Evolutionary conservation across 2,113 vertebrate species (phyloP).

Genomic region (Seriola rivoliana): DNA sequence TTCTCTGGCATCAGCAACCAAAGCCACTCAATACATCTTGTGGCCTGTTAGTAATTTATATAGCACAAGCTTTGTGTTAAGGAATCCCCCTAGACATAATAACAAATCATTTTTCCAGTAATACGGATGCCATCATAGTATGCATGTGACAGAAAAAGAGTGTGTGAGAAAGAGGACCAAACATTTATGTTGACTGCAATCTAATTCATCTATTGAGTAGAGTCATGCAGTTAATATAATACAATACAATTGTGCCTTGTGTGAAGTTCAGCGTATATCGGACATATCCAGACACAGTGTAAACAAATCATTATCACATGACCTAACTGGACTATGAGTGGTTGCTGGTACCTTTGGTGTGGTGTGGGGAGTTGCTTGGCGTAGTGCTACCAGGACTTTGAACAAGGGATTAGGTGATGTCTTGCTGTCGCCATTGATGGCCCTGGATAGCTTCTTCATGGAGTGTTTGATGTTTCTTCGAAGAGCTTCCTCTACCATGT

Average conservation of each 20-base stretch:
- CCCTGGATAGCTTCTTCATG: conserved; percentile 87
- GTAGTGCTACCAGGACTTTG: conserved; percentile 85
- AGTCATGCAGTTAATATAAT: too few species aligned
- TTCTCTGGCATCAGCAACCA: too few species aligned
- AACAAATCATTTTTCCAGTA: background rate
- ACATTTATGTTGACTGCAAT: too few species aligned
- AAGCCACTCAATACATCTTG: too few species aligned
- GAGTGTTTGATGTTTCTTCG: conserved; percentile 87
- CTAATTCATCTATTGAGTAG: too few species aligned
- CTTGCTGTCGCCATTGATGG: conserved; percentile 86
- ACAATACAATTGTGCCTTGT: too few species aligned
- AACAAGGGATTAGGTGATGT: conserved; percentile 84
- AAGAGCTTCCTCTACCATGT: conserved; percentile 88
- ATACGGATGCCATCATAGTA: too few species aligned
- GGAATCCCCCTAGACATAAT: background rate
- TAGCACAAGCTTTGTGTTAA: background rate
- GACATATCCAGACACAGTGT: too few species aligned
- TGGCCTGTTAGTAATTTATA: background rate
- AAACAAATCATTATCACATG: background rate
- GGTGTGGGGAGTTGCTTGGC: conserved; percentile 66
- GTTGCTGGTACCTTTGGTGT: conserved; percentile 80
- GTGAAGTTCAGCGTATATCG: too few species aligned
- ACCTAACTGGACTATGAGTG: background rate
- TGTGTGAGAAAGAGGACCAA: too few species aligned
- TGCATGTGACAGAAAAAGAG: too few species aligned